Conservation (phyloP, 2,797 vertebrate genomes). For the Pyrocephalus nanus region DNA sequence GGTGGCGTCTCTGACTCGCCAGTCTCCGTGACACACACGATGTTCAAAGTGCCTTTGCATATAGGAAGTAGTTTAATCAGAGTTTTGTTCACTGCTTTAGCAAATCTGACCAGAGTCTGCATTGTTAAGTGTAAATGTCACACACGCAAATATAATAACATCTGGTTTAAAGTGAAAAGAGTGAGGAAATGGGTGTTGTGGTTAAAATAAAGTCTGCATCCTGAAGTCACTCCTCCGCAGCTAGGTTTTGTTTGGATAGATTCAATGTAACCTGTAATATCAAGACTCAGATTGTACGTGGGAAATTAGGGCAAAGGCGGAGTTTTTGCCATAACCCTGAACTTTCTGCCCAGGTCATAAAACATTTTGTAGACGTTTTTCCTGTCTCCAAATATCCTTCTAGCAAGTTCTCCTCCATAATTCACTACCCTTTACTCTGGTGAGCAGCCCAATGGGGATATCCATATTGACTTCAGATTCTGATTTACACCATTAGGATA, state of each 20-base stretch:
- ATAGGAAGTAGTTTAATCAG: slow-evolving; percentile 42
- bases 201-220: slow-evolving; percentile 30
- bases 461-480: background rate
- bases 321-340: background rate
- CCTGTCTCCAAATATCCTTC: background rate
- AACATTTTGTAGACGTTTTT: background rate
- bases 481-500: rapidly evolving
- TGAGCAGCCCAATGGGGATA: background rate
- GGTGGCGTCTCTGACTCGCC: background rate
- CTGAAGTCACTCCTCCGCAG: slow-evolving; percentile 1
- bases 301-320: background rate
- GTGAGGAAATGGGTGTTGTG: slow-evolving; percentile 40
- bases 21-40: background rate
- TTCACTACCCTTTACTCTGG: background rate
- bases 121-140: slow-evolving; percentile 52
- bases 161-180: slow-evolving; percentile 55
- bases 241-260: slow-evolving; percentile 1
- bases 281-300: background rate
- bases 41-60: slow-evolving; percentile 19
- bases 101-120: background rate
- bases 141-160: background rate
- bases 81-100: slow-evolving; percentile 37
- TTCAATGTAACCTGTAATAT: background rate
- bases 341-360: background rate
- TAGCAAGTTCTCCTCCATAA: background rate